Percentiles rank a stretch among this genome's conserved stretches.
phyloP scores from a whole-genome alignment of 1,140 invertebrate genomes.

The Drosophila kurseongensis region DNA sequence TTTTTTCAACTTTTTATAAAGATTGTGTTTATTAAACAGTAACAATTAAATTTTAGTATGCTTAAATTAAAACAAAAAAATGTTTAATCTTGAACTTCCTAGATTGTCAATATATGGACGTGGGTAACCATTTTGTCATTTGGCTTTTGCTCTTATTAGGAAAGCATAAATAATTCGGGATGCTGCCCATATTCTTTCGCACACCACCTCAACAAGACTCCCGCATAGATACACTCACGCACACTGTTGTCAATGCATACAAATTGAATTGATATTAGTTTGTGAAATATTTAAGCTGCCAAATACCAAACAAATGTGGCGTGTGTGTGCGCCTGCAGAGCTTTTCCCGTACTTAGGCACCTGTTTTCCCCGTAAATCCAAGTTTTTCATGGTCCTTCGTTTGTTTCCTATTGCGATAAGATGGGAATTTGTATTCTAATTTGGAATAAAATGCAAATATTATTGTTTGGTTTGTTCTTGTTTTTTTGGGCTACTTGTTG shows the following conservation, averaged over 20 bases:
- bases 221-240: slow-evolving; percentile 11
- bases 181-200: slow-evolving; percentile 37
- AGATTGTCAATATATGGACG: background rate
- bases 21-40: too few relatives aligned
- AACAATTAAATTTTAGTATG: too few relatives aligned
- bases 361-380: slow-evolving; percentile 55
- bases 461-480: slow-evolving; percentile 27
- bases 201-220: slow-evolving; percentile 25
- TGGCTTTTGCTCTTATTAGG: slow-evolving; percentile 62
- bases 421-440: slow-evolving; percentile 35
- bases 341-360: slow-evolving; percentile 16
- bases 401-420: slow-evolving; percentile 28
- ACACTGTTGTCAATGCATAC: slow-evolving; percentile 60
- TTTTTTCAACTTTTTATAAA: too few relatives aligned
- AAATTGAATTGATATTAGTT: slow-evolving; percentile 78
- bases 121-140: slow-evolving; percentile 1
- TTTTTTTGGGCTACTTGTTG: slow-evolving; percentile 26
- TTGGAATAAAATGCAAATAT: slow-evolving; percentile 46
- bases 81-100: background rate
- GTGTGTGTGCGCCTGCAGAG: slow-evolving; percentile 6
- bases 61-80: background rate
- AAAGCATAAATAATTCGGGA: slow-evolving; percentile 63
- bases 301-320: slow-evolving; percentile 32
- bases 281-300: slow-evolving; percentile 71
- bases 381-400: slow-evolving; percentile 19